phyloP scores from a whole-genome alignment of 2,797 vertebrate genomes.

The Sebastes matsubarae region DNA sequence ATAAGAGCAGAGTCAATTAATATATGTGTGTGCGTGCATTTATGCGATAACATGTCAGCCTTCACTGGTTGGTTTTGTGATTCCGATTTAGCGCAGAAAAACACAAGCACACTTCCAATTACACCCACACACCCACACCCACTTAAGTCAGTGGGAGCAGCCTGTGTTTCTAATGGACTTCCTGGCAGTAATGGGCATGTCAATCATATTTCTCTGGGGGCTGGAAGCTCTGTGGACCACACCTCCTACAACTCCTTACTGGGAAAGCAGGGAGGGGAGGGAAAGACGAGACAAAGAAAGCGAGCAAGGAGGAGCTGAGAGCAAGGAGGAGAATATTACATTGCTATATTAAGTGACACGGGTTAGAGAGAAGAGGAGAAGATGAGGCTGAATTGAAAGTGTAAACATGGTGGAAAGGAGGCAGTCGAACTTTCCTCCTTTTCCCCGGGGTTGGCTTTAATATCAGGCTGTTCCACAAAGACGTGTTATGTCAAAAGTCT shows the following conservation, averaged over 20 bases:
- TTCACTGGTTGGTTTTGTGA: not conserved
- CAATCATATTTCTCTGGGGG: conserved; percentile 57
- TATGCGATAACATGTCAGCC: not conserved
- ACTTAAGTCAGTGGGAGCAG: conserved; percentile 17
- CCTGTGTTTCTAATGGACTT: conserved; percentile 65
- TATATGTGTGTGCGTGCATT: not conserved
- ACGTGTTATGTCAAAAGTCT: conserved; percentile 14
- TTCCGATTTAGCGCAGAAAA: conserved; percentile 18
- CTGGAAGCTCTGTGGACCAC: conserved; percentile 30
- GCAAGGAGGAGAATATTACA: not conserved
- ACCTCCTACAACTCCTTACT: conserved; percentile 20
- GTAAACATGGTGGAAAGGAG: not conserved
- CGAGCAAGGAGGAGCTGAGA: not conserved
- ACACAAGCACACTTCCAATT: not conserved
- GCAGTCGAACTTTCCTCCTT: not conserved
- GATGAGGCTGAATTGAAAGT: not conserved
- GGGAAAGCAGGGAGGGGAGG: not conserved
- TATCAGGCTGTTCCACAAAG: conserved; percentile 13
- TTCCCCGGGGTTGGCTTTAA: not conserved
- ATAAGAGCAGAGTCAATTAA: conserved; percentile 17
- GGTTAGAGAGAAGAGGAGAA: not conserved
- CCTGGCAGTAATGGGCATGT: conserved; percentile 65
- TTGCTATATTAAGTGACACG: not conserved
- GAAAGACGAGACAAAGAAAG: not conserved
- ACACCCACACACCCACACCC: not conserved